Conservation (phyloP, 2,797 vertebrate genomes). For the Spondyliosoma cantharus region DNA sequence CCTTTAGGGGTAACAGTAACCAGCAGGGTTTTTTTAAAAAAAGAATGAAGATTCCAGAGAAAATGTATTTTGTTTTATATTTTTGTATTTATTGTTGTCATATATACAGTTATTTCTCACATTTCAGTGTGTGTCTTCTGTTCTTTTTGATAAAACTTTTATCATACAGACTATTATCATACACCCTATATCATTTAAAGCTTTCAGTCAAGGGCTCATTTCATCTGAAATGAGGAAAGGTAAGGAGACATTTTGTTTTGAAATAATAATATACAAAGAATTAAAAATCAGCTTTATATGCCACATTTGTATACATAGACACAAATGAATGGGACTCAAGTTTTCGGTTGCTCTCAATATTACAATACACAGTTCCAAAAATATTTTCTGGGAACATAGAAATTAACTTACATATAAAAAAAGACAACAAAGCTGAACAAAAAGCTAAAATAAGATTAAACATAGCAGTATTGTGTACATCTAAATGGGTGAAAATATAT, state of each 20-base stretch:
- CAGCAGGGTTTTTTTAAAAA: not conserved
- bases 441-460: not conserved
- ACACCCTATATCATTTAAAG: too few species aligned
- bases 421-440: not conserved
- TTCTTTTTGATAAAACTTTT: not conserved
- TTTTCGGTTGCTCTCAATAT: too few species aligned
- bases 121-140: not conserved
- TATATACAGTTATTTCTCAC: conserved; percentile 46
- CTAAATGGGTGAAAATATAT: not conserved
- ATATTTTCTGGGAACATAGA: too few species aligned
- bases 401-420: not conserved
- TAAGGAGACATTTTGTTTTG: not conserved
- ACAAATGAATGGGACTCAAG: too few species aligned
- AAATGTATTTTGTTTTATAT: conserved; percentile 25
- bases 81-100: conserved; percentile 57
- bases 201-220: not conserved
- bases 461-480: too few species aligned
- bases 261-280: not conserved
- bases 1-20: not conserved
- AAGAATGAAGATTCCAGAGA: conserved; percentile 8
- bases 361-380: too few species aligned
- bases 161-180: not conserved
- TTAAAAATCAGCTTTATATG: not conserved
- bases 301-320: too few species aligned
- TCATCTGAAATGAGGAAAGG: not conserved